phyloP scores from a whole-genome alignment of 2,888 invertebrate genomes.

The Ennomos fuscantarius region DNA sequence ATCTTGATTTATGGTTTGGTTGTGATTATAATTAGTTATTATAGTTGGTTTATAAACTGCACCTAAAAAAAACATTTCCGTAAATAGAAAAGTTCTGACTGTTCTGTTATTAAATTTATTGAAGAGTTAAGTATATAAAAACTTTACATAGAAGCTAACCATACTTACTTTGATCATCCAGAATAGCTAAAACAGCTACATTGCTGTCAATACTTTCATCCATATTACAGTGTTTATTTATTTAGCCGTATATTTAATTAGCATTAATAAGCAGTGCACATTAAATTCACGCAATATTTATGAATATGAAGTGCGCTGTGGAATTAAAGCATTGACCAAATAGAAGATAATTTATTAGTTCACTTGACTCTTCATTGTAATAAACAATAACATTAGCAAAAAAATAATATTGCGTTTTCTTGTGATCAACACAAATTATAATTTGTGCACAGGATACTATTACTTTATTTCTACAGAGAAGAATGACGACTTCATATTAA shows the following conservation, averaged over 20 bases:
- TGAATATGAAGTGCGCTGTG: neutral
- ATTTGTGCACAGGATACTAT: too few species aligned
- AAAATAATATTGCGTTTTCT: too few species aligned
- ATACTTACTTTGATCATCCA: conserved; percentile 48
- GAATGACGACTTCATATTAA: too few species aligned
- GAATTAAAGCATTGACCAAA: too few species aligned
- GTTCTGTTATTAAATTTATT: conserved; percentile 18
- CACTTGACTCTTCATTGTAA: too few species aligned
- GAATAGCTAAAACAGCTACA: conserved; percentile 66
- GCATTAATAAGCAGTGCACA: neutral
- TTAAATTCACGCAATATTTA: neutral
- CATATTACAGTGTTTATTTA: conserved; percentile 52
- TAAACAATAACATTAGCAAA: too few species aligned
- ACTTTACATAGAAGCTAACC: too few species aligned
- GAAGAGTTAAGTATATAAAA: too few species aligned
- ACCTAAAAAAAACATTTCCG: conserved; percentile 37
- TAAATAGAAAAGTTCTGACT: neutral
- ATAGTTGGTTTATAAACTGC: conserved; percentile 58
- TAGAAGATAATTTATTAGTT: too few species aligned
- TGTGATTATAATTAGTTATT: conserved; percentile 53
- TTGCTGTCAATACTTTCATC: conserved; percentile 66
- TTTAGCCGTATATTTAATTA: too few species aligned
- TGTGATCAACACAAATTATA: too few species aligned
- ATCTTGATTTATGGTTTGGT: conserved; percentile 47
- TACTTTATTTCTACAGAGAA: too few species aligned